Conservation (phyloP, 2,888 invertebrate species). For the Oxycera nigricornis region DNA sequence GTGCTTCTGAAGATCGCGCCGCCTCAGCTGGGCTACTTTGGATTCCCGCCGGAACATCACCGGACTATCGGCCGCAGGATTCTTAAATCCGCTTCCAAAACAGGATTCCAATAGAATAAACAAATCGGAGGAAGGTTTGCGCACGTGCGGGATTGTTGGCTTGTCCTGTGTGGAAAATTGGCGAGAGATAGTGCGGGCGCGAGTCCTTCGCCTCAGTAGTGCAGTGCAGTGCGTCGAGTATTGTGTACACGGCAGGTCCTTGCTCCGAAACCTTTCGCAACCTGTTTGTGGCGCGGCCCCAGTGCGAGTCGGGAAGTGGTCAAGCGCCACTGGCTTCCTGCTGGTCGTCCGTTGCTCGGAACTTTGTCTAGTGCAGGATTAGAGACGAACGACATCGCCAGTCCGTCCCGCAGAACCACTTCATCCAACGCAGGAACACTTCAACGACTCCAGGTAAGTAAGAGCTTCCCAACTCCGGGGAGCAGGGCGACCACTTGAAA, state of each 20-base stretch:
- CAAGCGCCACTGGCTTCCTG: not conserved
- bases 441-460: not conserved
- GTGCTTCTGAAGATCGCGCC: conserved; percentile 8
- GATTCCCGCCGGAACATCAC: no score
- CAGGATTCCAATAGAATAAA: not conserved
- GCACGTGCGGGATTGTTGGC: conserved; percentile 30
- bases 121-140: not conserved
- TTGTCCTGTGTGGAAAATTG: not conserved
- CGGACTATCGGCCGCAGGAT: not conserved
- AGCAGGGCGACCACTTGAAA: not conserved
- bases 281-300: not conserved
- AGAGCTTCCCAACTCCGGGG: not conserved
- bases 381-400: not conserved
- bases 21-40: not conserved
- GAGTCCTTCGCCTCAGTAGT: conserved; percentile 9
- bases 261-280: not conserved
- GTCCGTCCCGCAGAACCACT: not conserved
- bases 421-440: not conserved
- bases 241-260: conserved; percentile 1
- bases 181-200: conserved; percentile 1
- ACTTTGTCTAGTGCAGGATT: not conserved
- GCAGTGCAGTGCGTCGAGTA: conserved; percentile 22
- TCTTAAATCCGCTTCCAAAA: not conserved
- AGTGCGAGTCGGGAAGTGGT: not conserved
- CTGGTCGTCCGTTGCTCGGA: not conserved